Evolutionary conservation across 2,113 vertebrate species (phyloP), one percentile per base, ranked within the genome.

Genomic region (Pedetes capensis): DNA sequence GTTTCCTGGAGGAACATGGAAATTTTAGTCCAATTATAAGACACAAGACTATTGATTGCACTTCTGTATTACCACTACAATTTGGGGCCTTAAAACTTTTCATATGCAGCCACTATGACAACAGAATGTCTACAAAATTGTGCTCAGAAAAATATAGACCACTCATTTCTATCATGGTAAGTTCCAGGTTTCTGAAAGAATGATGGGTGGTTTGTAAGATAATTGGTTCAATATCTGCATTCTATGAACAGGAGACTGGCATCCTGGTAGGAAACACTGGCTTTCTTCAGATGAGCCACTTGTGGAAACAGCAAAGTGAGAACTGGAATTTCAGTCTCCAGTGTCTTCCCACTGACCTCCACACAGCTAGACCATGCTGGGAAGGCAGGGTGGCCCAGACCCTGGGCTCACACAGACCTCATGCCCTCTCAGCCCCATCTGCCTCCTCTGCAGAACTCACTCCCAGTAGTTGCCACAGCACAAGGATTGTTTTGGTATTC

Each of bases 1-100:
- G 57, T 25, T 81, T 96, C 53, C 83, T 96, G n/a, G 8, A 64
- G 51, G 57, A 85, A 81, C 8, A 29, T 55, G 59, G 17, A 12
- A 37, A 72, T 63, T 89, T 87, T 71, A 66, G 75, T 85, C 37
- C 63, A 82, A 22, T 39, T 75, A 49, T 1, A 64, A 80, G 44
- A 91, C 5, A 83, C 44, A 93, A 49, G 8, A 75, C 34, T 12
- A 68, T 22, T 16, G 27, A 74, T 69, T 47, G 37, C n/a, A 76
- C 81, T 93, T 95, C 44, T 64, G 4, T 79, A 78, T 72, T 32
- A 71, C 32, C 29, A 32, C 2, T 78, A 25, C 23, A 74, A 8
- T 85, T 94, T 59, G 47, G 34, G 47, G 72, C 34, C 29, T 82
- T 88, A 55, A 87, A 55, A 86, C 4, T 94, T 71, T 93, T 74